Conservation (phyloP, 1,140 invertebrate species). For the Odontomachus brunneus region DNA sequence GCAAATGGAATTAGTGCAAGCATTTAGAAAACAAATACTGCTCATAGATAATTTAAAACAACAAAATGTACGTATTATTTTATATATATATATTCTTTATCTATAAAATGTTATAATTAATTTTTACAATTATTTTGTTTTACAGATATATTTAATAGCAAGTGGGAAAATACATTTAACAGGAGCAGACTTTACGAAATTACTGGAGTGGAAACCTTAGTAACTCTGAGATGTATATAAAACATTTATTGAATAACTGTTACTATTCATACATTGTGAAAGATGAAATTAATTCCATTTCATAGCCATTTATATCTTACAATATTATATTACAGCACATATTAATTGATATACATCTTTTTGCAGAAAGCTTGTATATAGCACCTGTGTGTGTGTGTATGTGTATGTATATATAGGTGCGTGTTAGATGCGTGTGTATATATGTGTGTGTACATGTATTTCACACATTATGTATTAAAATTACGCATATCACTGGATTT, state of each 20-base stretch:
- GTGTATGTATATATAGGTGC: conserved; percentile 7
- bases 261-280: conserved; percentile 60
- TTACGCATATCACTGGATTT: background rate
- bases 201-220: conserved; percentile 83
- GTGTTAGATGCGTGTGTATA: conserved; percentile 12
- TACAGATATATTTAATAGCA: conserved; percentile 83
- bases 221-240: conserved; percentile 54
- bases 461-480: background rate
- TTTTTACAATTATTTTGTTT: conserved; percentile 50
- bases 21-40: conserved; percentile 85
- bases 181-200: conserved; percentile 83
- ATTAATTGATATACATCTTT: conserved; percentile 45
- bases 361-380: conserved; percentile 31
- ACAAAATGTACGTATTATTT: conserved; percentile 83
- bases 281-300: conserved; percentile 60
- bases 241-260: conserved; percentile 69
- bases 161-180: conserved; percentile 81
- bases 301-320: conserved; percentile 63
- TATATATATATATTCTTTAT: conserved; percentile 23
- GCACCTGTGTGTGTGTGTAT: background rate
- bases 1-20: conserved; percentile 83
- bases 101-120: conserved; percentile 68
- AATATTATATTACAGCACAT: conserved; percentile 66
- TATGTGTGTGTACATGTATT: no score
- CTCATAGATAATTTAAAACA: conserved; percentile 86